A percentile compares a stretch with the other conserved stretches of the same genome.
Conservation (phyloP, 2,888 invertebrate genomes). For the Oscheius sp. region DNA sequence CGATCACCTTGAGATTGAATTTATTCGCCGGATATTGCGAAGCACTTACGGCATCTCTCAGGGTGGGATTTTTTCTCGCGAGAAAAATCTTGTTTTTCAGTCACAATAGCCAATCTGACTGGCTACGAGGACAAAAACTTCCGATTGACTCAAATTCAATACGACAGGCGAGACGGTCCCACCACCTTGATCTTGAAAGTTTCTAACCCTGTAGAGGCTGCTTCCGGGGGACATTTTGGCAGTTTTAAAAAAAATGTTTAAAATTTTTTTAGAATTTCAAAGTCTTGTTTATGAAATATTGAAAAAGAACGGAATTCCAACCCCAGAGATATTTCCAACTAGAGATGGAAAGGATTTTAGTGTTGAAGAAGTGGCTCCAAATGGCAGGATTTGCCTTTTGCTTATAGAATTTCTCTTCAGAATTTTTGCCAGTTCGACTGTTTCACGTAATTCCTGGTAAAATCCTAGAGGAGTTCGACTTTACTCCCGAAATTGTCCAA, state of each 20-base stretch:
- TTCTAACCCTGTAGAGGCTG: slow-evolving; percentile 19
- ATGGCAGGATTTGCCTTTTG: neutral
- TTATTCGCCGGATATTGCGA: too few relatives aligned
- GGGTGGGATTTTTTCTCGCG: too few relatives aligned
- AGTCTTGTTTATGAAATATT: neutral
- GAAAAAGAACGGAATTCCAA: slow-evolving; percentile 1
- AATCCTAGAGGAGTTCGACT: slow-evolving; percentile 11
- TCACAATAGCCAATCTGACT: neutral
- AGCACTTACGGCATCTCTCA: too few relatives aligned
- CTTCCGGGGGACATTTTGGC: slow-evolving; percentile 8
- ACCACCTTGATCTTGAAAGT: slow-evolving; percentile 9
- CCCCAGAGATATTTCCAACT: neutral
- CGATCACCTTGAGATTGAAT: too few relatives aligned
- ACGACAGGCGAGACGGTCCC: neutral
- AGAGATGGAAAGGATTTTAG: neutral
- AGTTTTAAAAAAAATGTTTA: neutral
- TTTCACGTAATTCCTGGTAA: slow-evolving; percentile 23
- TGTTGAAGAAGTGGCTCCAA: neutral
- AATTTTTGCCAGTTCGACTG: slow-evolving; percentile 14
- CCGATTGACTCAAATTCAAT: neutral
- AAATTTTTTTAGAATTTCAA: slow-evolving; percentile 24
- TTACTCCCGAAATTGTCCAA: neutral
- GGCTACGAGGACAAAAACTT: slow-evolving; percentile 28
- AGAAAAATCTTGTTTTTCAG: neutral
- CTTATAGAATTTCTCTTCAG: neutral